Base-by-base conservation (phyloP, 1,140 invertebrate genomes). In the Nomia melanderi region DNA sequence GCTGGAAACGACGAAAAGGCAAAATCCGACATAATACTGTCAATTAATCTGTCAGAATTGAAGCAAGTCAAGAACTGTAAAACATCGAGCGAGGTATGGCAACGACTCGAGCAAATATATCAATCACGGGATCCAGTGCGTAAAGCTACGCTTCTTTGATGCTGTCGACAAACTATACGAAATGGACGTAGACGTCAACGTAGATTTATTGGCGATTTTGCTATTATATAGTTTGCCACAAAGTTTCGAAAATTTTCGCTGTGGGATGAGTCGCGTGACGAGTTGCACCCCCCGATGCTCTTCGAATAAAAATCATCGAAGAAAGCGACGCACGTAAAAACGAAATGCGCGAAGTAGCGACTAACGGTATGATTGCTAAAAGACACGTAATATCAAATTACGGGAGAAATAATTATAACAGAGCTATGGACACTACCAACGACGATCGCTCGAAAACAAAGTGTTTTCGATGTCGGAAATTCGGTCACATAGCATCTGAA, bases 181-280 rank as follows among this genome's bases (percentile, higher is more conserved):
- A 25, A 59, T 66, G 62, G 53, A 47, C 17, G 33, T 75, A 0
- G 39, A 31, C 0, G 31, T 75, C 5, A 41, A 65, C 11, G 20
- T 27, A 1, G 62, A 75, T 65, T 31, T 75, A 3, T 20, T 66
- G 14, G 8, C 47, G 1, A 64, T 64, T 2, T 36, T 73, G 25
- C 20, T 73, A 14, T 7, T 73, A 8, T 53, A 54, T 20, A 54
- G 59, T 27, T 39, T 73, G 20, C 71, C 71, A 2, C 7, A 47
- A 7, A 29, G 23, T n/a, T 73, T 36, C 11, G 60, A 64, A 25
- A 64, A 73, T 29, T 63, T 73, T 27, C 41, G 60, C 1, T 63
- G 50, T 23, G 72, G 63, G 4, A 75, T 75, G 72, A 66, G 41
- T 66, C 53, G 0, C 31, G 72, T 12, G 63, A 66, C 25, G 54